phyloP scores from a whole-genome alignment of 1,140 invertebrate species.

The Scaptomyza graminum region DNA sequence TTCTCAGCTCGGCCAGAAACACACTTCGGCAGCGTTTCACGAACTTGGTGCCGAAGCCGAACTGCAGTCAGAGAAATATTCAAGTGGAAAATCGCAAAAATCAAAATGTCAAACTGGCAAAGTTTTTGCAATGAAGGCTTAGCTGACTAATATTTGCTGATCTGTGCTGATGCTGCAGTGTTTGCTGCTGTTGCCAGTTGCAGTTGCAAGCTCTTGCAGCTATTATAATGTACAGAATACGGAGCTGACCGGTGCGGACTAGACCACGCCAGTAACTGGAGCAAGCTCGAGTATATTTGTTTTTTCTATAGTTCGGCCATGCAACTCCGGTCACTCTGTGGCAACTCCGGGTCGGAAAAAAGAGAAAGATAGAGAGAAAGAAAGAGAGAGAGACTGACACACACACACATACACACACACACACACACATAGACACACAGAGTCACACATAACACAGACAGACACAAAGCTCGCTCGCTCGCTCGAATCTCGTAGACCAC shows the following conservation, averaged over 20 bases:
- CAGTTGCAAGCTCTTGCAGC: slow-evolving; percentile 1
- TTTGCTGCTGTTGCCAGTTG: slow-evolving; percentile 1
- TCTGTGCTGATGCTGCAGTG: slow-evolving; percentile 9
- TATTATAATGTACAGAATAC: background rate
- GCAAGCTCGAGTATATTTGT: slow-evolving; percentile 39
- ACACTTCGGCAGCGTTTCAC: slow-evolving; percentile 13
- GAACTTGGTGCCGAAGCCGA: slow-evolving; percentile 14
- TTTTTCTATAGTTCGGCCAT: slow-evolving; percentile 29
- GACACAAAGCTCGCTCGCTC: slow-evolving; percentile 35
- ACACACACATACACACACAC: slow-evolving; percentile 32
- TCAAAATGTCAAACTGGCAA: background rate
- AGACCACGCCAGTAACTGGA: slow-evolving; percentile 43
- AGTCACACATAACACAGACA: slow-evolving; percentile 30
- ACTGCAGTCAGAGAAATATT: slow-evolving; percentile 25
- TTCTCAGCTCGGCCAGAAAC: background rate
- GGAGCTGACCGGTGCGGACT: slow-evolving; percentile 16
- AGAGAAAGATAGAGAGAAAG: background rate
- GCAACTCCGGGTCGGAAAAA: slow-evolving; percentile 41
- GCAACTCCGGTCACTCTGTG: slow-evolving; percentile 46
- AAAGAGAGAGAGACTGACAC: background rate
- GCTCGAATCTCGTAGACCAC: slow-evolving; percentile 57
- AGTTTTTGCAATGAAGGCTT: slow-evolving; percentile 3
- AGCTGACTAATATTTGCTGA: slow-evolving; percentile 16
- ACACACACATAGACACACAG: slow-evolving; percentile 10
- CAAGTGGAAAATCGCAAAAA: background rate